phyloP scores from a whole-genome alignment of 2,888 invertebrate species.

The Oxytorus armatus region DNA sequence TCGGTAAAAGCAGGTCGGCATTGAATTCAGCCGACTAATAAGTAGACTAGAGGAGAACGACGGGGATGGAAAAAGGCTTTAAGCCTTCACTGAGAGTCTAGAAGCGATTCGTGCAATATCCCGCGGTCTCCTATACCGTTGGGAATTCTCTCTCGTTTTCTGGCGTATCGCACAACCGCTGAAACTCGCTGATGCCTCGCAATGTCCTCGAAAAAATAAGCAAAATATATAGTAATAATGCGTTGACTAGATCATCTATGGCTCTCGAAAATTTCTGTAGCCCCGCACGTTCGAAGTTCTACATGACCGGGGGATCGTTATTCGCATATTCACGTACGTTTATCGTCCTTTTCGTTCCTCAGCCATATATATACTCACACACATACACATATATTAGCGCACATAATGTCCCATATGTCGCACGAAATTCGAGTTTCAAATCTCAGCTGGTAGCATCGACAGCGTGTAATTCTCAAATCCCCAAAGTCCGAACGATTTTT shows the following conservation, averaged over 20 bases:
- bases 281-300: slow-evolving; percentile 25
- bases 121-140: background rate
- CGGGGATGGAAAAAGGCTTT: slow-evolving; percentile 2
- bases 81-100: slow-evolving; percentile 35
- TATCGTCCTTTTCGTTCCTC: slow-evolving; percentile 26
- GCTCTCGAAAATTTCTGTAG: slow-evolving; percentile 51
- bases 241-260: slow-evolving; percentile 46
- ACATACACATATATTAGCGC: slow-evolving; percentile 2
- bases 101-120: slow-evolving; percentile 59
- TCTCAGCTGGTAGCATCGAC: slow-evolving; percentile 22
- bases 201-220: slow-evolving; percentile 43
- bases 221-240: slow-evolving; percentile 37
- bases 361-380: background rate
- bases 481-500: background rate
- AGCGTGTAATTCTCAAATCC: slow-evolving; percentile 8
- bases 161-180: slow-evolving; percentile 8
- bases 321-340: slow-evolving; percentile 34
- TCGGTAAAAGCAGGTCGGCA: slow-evolving; percentile 47
- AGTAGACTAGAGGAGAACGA: too few species aligned
- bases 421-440: slow-evolving; percentile 20
- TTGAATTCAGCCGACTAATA: slow-evolving; percentile 59
- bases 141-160: slow-evolving; percentile 1
- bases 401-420: slow-evolving; percentile 10
- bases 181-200: slow-evolving; percentile 26
- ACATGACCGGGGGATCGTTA: slow-evolving; percentile 33